These are phyloP conservation scores for Achlya flavicornis DNA, from an alignment of 2,888 invertebrate species.

Conservation along the genomic window DNA sequence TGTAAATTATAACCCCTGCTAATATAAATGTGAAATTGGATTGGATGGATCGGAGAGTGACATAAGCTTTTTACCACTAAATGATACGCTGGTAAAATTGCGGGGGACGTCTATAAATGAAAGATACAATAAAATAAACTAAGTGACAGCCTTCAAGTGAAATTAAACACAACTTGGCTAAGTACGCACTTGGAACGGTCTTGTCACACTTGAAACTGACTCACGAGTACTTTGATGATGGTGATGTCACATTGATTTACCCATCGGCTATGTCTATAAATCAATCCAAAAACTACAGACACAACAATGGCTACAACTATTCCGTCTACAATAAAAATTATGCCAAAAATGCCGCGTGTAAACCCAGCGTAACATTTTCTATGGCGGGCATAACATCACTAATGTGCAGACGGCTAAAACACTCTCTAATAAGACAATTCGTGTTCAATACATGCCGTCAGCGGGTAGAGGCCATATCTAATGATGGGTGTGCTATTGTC, in stretches of 20 bases:
- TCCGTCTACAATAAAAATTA: too few relatives aligned
- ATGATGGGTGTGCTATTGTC: slow-evolving; percentile 70
- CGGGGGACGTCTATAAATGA: background rate
- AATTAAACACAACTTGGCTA: background rate
- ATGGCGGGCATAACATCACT: slow-evolving; percentile 24
- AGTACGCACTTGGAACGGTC: background rate
- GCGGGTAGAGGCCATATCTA: slow-evolving; percentile 70
- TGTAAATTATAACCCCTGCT: too few relatives aligned
- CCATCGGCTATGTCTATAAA: slow-evolving; percentile 6
- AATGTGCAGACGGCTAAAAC: slow-evolving; percentile 35
- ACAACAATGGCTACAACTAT: slow-evolving; percentile 3
- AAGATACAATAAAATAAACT: background rate
- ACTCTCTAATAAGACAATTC: slow-evolving; percentile 72
- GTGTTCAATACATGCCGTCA: slow-evolving; percentile 61
- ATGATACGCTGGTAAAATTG: too few relatives aligned
- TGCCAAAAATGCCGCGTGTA: slow-evolving; percentile 8
- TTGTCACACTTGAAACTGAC: background rate
- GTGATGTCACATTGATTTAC: slow-evolving; percentile 2
- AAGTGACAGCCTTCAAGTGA: background rate
- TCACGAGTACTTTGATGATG: background rate
- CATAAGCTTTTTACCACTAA: too few relatives aligned
- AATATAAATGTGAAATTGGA: too few relatives aligned
- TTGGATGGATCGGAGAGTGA: too few relatives aligned
- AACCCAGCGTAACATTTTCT: slow-evolving; percentile 13
- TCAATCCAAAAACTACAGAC: background rate